Percentiles rank a stretch among this genome's conserved stretches.
Evolutionary conservation across 2,113 vertebrate species (phyloP).

Genomic region (Labrus mixtus): DNA sequence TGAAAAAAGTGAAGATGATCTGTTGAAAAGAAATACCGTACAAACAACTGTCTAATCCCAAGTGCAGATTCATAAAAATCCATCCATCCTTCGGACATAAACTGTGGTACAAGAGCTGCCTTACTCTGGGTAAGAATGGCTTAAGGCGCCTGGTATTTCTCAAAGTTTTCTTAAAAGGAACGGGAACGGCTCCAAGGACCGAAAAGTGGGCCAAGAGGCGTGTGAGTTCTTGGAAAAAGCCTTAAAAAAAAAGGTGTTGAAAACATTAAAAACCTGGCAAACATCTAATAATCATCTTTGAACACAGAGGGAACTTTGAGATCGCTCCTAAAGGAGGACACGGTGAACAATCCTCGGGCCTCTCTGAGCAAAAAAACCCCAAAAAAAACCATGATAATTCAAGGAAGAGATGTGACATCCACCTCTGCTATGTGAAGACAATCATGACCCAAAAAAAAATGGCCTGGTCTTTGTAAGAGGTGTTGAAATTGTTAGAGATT

Average conservation of each 20-base stretch:
- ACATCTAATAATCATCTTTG: background rate
- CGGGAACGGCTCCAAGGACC: background rate
- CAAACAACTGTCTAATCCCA: background rate
- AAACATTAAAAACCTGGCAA: constrained; percentile 1
- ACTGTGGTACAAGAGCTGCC: background rate
- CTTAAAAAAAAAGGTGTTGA: background rate
- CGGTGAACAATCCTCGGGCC: background rate
- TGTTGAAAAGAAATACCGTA: background rate
- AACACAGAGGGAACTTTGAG: background rate
- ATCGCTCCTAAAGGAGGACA: background rate
- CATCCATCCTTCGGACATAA: background rate
- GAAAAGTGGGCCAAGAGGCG: background rate
- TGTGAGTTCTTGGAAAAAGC: constrained; percentile 20
- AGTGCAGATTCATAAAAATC: background rate
- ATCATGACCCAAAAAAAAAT: constrained; percentile 16
- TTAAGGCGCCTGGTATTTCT: constrained; percentile 5
- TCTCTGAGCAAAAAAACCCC: background rate
- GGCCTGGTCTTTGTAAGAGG: constrained; percentile 19
- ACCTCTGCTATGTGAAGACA: background rate
- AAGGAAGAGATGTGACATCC: background rate
- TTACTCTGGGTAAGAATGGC: background rate
- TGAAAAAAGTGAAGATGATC: background rate
- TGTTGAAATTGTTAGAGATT: background rate
- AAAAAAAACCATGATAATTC: background rate
- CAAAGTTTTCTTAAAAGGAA: constrained; percentile 14